Percentiles rank a stretch among this genome's conserved stretches.
These are phyloP conservation scores for Copidosoma floridanum DNA, from an alignment of 1,140 invertebrate genomes.

Conservation along the genomic window DNA sequence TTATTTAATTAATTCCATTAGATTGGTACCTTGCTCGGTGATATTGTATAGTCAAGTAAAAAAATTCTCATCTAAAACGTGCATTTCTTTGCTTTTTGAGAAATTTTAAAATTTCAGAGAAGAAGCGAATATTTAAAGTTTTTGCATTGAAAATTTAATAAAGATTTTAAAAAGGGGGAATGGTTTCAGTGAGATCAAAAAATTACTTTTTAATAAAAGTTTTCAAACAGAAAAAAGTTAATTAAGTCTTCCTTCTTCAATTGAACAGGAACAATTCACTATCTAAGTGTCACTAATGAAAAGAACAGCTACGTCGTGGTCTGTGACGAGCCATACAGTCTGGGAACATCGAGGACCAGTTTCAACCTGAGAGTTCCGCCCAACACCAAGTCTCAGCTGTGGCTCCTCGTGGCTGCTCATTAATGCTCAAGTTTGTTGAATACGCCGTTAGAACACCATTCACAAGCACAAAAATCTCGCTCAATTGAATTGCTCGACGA, in stretches of 20 bases:
- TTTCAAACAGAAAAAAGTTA: not conserved
- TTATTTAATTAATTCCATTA: no score
- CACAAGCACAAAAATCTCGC: not conserved
- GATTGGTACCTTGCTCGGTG: no score
- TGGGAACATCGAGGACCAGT: conserved; percentile 39
- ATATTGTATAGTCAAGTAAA: no score
- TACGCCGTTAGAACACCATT: not conserved
- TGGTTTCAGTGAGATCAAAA: no score
- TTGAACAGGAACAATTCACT: conserved; percentile 43
- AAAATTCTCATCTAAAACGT: no score
- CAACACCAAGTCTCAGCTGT: conserved; percentile 39
- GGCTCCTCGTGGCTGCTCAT: conserved; percentile 44
- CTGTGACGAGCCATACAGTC: conserved; percentile 41
- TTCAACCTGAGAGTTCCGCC: conserved; percentile 43
- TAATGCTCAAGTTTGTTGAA: conserved; percentile 21
- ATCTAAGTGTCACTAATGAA: conserved; percentile 40
- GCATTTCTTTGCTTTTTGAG: no score
- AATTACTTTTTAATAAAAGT: no score
- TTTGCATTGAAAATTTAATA: no score
- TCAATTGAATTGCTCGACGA: no score
- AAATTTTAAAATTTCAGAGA: no score
- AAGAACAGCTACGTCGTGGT: conserved; percentile 45
- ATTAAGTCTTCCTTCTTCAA: not conserved
- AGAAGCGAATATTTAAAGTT: no score
- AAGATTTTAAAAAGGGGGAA: no score